These are phyloP conservation scores for Mormyrops boulengeri DNA, from an alignment of 2,797 vertebrate genomes.

Conservation along the genomic window DNA sequence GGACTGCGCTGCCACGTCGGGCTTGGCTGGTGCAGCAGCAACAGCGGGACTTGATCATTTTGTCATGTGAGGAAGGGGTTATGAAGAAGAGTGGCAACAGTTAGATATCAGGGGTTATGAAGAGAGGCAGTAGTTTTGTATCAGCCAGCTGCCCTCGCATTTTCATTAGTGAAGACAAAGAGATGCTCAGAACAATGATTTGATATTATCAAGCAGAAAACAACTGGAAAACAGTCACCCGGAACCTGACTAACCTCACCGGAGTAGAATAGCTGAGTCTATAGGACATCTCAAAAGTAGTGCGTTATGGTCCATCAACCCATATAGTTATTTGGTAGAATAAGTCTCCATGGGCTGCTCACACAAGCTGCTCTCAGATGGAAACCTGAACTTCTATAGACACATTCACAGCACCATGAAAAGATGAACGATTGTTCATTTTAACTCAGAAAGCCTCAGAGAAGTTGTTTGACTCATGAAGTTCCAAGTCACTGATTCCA, in stretches of 20 bases:
- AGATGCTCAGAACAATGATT: background rate
- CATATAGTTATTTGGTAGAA: background rate
- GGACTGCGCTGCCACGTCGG: background rate
- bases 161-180: background rate
- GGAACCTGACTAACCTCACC: background rate
- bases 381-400: background rate
- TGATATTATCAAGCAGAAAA: background rate
- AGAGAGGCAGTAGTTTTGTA: background rate
- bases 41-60: background rate
- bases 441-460: background rate
- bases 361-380: background rate
- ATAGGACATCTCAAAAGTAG: background rate
- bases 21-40: background rate
- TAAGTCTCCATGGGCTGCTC: background rate
- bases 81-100: too few species aligned
- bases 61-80: too few species aligned
- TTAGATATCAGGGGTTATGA: too few species aligned
- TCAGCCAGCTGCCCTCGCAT: background rate
- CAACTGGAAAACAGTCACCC: background rate
- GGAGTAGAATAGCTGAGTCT: background rate
- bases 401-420: slow-evolving; percentile 1
- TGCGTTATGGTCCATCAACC: background rate
- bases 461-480: background rate
- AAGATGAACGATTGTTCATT: background rate
- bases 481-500: background rate